Conservation (phyloP, 2,113 vertebrate genomes). For the Cisticola juncidis region DNA sequence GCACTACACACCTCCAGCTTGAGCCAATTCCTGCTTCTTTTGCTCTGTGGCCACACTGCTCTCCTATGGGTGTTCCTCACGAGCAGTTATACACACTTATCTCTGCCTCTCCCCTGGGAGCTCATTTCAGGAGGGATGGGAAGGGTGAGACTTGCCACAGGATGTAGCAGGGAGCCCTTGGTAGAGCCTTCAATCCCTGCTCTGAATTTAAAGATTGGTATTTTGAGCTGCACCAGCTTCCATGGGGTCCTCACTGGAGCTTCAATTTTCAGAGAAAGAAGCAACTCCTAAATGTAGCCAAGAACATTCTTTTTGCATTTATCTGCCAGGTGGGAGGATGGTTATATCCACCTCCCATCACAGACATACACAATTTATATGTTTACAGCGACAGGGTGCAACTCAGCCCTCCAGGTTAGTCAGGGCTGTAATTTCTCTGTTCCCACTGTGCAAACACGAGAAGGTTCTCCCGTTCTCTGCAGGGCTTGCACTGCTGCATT, state of each 20-base stretch:
- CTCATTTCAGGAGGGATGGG: neutral
- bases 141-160: neutral
- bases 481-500: neutral
- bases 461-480: conserved; percentile 32
- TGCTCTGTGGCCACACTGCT: accelerated
- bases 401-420: neutral
- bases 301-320: neutral
- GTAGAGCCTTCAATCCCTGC: neutral
- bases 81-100: neutral
- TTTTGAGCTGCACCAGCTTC: neutral
- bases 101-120: neutral
- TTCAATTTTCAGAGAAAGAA: neutral
- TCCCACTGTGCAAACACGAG: neutral
- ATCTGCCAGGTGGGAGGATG: neutral
- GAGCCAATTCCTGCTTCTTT: neutral
- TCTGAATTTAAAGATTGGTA: neutral
- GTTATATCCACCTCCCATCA: neutral
- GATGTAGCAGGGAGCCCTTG: neutral
- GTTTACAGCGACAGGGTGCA: neutral
- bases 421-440: neutral
- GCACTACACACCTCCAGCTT: accelerated
- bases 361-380: accelerated
- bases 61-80: accelerated
- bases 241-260: neutral
- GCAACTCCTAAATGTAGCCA: neutral